Conservation (phyloP, 1,140 invertebrate genomes). For the Drosophila truncata region DNA sequence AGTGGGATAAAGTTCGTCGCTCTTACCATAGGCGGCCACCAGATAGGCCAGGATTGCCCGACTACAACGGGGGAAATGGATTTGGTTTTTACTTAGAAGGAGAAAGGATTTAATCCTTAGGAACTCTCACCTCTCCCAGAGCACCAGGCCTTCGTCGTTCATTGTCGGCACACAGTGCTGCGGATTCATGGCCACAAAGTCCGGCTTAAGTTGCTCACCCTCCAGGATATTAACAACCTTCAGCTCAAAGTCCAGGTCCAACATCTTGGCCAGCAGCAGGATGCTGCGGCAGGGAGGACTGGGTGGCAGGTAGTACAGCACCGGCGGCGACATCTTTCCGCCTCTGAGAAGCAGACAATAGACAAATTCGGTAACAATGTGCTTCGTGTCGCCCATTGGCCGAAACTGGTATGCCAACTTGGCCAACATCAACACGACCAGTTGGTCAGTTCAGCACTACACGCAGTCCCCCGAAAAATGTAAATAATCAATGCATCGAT, state of each 20-base stretch:
- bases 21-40: constrained; percentile 89
- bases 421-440: background rate
- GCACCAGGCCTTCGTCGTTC: constrained; percentile 88
- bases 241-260: constrained; percentile 87
- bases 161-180: constrained; percentile 90
- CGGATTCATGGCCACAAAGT: constrained; percentile 88
- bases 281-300: constrained; percentile 87
- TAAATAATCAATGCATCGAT: constrained; percentile 76
- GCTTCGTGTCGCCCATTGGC: constrained; percentile 69
- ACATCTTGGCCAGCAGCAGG: constrained; percentile 86
- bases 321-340: constrained; percentile 86
- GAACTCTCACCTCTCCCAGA: constrained; percentile 87
- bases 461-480: constrained; percentile 11
- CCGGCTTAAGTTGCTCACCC: constrained; percentile 86
- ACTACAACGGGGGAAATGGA: constrained; percentile 73
- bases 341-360: constrained; percentile 84
- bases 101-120: accelerated
- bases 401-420: constrained; percentile 44
- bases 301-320: constrained; percentile 87
- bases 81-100: no score
- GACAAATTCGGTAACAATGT: constrained; percentile 85
- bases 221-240: constrained; percentile 86
- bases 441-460: constrained; percentile 9
- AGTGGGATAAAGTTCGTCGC: constrained; percentile 89
- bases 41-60: constrained; percentile 91